Evolutionary conservation across 2,797 vertebrate genomes (phyloP).

Genomic region (Phataginus tricuspis): DNA sequence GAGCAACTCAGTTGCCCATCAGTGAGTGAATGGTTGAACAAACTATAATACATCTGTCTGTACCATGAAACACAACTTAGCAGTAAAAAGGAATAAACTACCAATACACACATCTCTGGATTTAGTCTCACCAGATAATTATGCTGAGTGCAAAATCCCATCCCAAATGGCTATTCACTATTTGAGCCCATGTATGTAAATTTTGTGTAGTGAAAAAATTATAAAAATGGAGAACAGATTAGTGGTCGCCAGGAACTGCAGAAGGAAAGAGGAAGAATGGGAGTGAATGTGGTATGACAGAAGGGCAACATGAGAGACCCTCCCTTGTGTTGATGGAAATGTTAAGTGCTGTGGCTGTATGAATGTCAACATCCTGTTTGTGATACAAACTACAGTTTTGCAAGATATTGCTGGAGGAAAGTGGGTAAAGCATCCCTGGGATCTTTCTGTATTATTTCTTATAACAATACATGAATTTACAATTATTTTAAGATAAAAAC

Average conservation of each 20-base stretch:
- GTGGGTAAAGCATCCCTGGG: background rate
- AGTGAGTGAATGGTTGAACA: background rate
- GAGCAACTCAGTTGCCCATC: background rate
- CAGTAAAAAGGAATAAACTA: background rate
- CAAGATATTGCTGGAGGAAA: background rate
- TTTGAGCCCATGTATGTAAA: background rate
- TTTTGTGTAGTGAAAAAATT: background rate
- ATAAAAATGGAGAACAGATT: background rate
- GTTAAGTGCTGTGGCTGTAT: background rate
- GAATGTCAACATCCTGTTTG: background rate
- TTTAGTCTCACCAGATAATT: background rate
- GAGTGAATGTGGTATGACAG: background rate
- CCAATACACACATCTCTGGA: background rate
- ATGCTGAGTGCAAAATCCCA: background rate
- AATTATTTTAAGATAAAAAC: conserved; percentile 7
- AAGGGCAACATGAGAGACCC: background rate
- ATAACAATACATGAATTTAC: background rate
- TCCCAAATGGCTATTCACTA: background rate
- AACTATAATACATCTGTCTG: too few species aligned
- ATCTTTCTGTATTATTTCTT: background rate
- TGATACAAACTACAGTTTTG: background rate
- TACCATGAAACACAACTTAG: background rate
- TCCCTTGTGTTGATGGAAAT: background rate
- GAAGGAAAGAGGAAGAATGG: background rate
- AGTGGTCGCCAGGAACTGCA: background rate